Conservation (phyloP, 2,888 invertebrate species). For the Lochmaea crataegi region DNA sequence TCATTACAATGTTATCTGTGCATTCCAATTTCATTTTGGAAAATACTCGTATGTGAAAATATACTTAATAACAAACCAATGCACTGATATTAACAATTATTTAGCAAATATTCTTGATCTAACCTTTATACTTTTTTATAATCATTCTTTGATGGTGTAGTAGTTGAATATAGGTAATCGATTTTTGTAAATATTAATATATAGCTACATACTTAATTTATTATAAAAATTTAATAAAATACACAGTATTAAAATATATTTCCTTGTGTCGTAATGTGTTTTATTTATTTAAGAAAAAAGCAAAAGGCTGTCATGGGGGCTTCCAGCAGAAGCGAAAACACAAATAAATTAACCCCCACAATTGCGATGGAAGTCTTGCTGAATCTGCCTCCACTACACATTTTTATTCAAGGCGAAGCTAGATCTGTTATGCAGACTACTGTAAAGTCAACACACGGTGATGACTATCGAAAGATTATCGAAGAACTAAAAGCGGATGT, state of each 20-base stretch:
- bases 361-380: too few relatives aligned
- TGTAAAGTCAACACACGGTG: too few relatives aligned
- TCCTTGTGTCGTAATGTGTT: slow-evolving; percentile 32
- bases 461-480: too few relatives aligned
- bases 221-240: slow-evolving; percentile 29
- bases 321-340: too few relatives aligned
- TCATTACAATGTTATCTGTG: not conserved
- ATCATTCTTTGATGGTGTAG: slow-evolving; percentile 24
- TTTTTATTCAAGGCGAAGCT: too few relatives aligned
- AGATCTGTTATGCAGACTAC: too few relatives aligned
- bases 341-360: too few relatives aligned
- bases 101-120: slow-evolving; percentile 8
- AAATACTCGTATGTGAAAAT: not conserved
- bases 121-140: slow-evolving; percentile 22
- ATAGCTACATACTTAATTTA: slow-evolving; percentile 27
- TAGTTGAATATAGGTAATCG: slow-evolving; percentile 18
- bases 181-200: slow-evolving; percentile 30
- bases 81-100: slow-evolving; percentile 13
- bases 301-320: too few relatives aligned
- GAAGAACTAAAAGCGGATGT: too few relatives aligned
- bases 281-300: slow-evolving; percentile 30
- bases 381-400: too few relatives aligned
- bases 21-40: not conserved
- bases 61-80: not conserved
- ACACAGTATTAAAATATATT: slow-evolving; percentile 34